These are phyloP conservation scores for Saxidomus purpurata DNA, from an alignment of 1,140 invertebrate genomes.

Conservation along the genomic window DNA sequence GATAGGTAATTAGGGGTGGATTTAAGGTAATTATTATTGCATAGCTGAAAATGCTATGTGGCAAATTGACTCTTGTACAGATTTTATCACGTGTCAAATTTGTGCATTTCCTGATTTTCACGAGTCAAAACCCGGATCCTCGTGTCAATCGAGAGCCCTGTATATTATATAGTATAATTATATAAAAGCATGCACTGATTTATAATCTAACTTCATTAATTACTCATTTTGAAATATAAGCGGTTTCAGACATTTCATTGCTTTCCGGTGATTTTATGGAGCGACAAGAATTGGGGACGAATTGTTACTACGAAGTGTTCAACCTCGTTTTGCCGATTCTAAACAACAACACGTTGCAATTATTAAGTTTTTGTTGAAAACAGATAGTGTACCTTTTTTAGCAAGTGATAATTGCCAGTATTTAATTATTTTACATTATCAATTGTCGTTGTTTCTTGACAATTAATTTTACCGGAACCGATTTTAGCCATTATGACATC, in stretches of 20 bases:
- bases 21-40: too few species aligned
- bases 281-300: conserved; percentile 46
- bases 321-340: conserved; percentile 47
- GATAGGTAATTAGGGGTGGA: too few species aligned
- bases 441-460: conserved; percentile 46
- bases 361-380: conserved; percentile 50
- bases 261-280: conserved; percentile 50
- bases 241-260: conserved; percentile 32
- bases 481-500: conserved; percentile 48
- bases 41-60: too few species aligned
- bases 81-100: too few species aligned
- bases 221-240: conserved; percentile 47
- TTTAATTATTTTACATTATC: conserved; percentile 43
- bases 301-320: conserved; percentile 46
- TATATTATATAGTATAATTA: conserved; percentile 19
- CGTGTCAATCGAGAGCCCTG: too few species aligned
- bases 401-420: conserved; percentile 48
- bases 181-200: conserved; percentile 28
- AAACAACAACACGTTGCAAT: conserved; percentile 50
- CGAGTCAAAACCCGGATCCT: too few species aligned
- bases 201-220: conserved; percentile 30
- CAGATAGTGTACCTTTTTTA: conserved; percentile 45
- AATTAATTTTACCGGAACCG: conserved; percentile 46
- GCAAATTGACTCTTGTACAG: too few species aligned
- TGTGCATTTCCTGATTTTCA: too few species aligned